Evolutionary conservation across 2,113 vertebrate species (phyloP), one percentile per base, ranked within the genome.

Genomic region (Sorex fumeus): DNA sequence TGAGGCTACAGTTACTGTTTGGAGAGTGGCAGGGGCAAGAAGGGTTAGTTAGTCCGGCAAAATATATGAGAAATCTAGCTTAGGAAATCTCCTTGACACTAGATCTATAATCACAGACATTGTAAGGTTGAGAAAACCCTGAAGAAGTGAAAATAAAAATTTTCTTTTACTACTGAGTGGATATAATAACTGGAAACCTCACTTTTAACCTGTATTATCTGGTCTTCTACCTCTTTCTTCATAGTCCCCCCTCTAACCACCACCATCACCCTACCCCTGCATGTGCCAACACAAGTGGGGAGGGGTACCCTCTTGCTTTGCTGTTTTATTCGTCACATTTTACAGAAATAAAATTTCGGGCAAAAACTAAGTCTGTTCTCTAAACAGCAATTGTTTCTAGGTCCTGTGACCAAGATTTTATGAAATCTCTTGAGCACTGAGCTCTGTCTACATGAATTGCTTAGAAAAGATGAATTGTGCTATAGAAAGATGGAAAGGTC

Each of bases 11-110:
- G 53, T 47, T 71, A 34, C 32, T 84, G 87, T 76, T 62, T 86
- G 21, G 13, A 11, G 28, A 11, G 36, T 8, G 7, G 72, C 45
- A 67, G 13, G 60, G 15, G 23, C 78, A 32, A 32, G 75, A 71
- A 57, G 62, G 30, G 43, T 36, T 25, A 94, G 64, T 91, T 76
- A 40, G 69, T 40, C 60, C 50, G 74, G 36, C 28, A 86, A 89
- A 91, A 72, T 32, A 47, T 34, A 84, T 87, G 7, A 53, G 27
- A 88, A 89, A 79, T 21, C 32, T 25, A 45, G 43, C 45, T 91
- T 72, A 36, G 79, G 66, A 75, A 84, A 11, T 4, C 1, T 78
- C 40, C 28, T 19, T 45, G 71, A 15, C 12, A 66, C 71, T 9
- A 60, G 21, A 77, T 82, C 43, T 87, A 3, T 12, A 8, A 60